Conservation (phyloP, 2,113 vertebrate species). For the Actinemys pallida region DNA sequence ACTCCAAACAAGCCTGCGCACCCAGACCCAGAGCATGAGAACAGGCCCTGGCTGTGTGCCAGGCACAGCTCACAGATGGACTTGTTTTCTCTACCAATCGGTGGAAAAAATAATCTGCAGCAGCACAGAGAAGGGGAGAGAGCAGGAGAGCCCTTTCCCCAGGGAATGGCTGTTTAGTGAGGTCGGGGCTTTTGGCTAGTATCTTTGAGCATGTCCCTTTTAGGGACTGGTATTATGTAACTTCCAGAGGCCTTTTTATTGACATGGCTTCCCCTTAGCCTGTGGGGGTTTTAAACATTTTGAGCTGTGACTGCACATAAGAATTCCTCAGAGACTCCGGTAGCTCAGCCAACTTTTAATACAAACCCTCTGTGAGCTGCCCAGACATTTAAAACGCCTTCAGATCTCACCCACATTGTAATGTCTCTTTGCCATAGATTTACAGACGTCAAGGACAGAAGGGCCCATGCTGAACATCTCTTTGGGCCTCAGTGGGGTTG, state of each 20-base stretch:
- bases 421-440: neutral
- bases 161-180: neutral
- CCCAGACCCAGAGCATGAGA: neutral
- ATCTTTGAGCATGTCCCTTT: neutral
- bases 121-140: neutral
- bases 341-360: neutral
- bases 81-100: neutral
- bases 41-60: neutral
- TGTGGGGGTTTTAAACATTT: neutral
- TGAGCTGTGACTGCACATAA: neutral
- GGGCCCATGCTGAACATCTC: too few relatives aligned
- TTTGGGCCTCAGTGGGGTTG: neutral
- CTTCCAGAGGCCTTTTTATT: neutral
- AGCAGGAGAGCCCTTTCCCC: neutral
- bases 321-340: neutral
- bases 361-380: neutral
- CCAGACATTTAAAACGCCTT: neutral
- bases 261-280: neutral
- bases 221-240: accelerated
- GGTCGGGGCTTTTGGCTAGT: neutral
- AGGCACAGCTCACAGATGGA: neutral
- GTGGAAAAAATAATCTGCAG: neutral
- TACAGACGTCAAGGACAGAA: neutral
- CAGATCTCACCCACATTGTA: neutral
- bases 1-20: neutral